These are phyloP conservation scores for Chelon labrosus DNA, from an alignment of 2,797 vertebrate species.

Conservation along the genomic window DNA sequence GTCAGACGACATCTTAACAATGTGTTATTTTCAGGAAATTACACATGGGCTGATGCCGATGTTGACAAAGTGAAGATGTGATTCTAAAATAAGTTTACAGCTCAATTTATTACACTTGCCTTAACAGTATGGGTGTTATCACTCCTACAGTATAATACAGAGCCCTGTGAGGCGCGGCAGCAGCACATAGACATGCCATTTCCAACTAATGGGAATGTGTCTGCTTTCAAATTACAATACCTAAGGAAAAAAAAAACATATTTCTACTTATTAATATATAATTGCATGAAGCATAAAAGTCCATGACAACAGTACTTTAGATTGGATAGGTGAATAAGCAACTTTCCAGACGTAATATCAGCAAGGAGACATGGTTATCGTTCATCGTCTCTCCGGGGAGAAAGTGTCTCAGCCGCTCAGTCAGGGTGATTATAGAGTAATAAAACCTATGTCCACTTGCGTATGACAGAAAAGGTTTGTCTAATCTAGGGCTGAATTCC, in stretches of 20 bases:
- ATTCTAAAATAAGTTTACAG: background rate
- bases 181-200: background rate
- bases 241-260: conserved; percentile 12
- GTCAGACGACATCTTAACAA: background rate
- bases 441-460: conserved; percentile 60
- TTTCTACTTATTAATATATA: background rate
- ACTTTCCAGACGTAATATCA: conserved; percentile 36
- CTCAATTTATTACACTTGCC: background rate
- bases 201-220: background rate
- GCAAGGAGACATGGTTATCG: conserved; percentile 36
- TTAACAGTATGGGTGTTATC: background rate
- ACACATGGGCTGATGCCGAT: background rate
- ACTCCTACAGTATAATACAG: background rate
- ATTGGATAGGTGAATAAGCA: conserved; percentile 32
- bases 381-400: conserved; percentile 30
- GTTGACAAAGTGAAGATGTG: background rate
- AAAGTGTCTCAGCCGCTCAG: conserved; percentile 38
- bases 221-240: background rate
- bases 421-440: conserved; percentile 62
- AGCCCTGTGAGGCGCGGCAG: background rate
- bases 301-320: conserved; percentile 34
- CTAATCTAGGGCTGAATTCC: conserved; percentile 50
- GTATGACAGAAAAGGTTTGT: conserved; percentile 44
- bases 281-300: conserved; percentile 5
- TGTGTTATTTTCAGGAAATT: background rate